These are phyloP conservation scores for Passer montanus DNA, from an alignment of 2,113 vertebrate genomes.

Conservation along the genomic window DNA sequence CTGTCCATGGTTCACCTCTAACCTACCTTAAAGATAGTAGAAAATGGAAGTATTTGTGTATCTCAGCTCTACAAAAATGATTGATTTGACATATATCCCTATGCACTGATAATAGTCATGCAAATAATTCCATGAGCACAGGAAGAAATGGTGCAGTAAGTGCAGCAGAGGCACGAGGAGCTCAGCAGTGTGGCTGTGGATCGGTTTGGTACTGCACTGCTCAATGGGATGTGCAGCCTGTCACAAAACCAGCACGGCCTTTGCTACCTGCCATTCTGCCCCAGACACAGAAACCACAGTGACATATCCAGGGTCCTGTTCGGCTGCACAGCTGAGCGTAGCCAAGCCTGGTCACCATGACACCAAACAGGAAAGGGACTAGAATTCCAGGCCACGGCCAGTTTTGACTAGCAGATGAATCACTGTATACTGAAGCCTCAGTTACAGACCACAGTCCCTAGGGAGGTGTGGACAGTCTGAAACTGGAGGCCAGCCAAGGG, in stretches of 20 bases:
- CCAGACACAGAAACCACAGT: accelerated
- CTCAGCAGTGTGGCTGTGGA: neutral
- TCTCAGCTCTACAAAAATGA: neutral
- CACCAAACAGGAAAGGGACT: accelerated
- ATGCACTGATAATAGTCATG: neutral
- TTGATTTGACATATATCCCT: neutral
- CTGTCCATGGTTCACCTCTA: slow-evolving; percentile 10
- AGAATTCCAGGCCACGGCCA: neutral
- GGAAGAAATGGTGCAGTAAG: neutral
- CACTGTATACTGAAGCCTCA: neutral
- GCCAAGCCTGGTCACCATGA: neutral
- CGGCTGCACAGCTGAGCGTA: neutral
- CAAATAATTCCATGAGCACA: neutral
- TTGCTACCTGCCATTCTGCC: neutral
- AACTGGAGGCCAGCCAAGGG: neutral
- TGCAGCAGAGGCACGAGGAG: neutral
- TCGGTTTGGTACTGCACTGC: neutral
- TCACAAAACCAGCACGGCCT: neutral
- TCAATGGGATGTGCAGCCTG: neutral
- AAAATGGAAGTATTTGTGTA: neutral
- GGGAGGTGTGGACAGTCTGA: neutral
- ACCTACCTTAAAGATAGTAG: slow-evolving; percentile 12
- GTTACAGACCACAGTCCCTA: neutral
- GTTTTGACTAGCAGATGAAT: neutral
- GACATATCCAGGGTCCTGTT: neutral